phyloP scores from a whole-genome alignment of 2,888 invertebrate genomes.

The Cerceris rybyensis region DNA sequence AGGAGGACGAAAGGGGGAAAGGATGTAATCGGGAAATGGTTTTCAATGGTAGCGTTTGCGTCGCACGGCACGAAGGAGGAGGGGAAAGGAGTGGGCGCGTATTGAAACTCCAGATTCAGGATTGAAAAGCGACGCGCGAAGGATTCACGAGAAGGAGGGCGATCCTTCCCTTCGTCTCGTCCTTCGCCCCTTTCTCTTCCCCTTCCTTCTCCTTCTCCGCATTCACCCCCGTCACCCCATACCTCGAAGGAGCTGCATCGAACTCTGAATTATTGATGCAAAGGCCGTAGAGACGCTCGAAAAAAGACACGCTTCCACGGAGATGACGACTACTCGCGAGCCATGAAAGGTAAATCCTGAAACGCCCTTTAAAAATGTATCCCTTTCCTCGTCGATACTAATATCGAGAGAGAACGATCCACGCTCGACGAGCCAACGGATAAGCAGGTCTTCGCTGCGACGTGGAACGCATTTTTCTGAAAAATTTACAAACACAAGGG shows the following conservation, averaged over 20 bases:
- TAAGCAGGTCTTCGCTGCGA: not conserved
- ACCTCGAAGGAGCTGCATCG: conserved; percentile 30
- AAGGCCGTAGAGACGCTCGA: conserved; percentile 19
- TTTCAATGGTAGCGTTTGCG: conserved; percentile 35
- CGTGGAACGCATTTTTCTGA: not conserved
- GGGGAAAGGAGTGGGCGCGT: conserved; percentile 38
- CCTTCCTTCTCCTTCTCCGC: too few relatives aligned
- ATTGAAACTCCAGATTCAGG: conserved; percentile 48
- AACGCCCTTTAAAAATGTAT: not conserved
- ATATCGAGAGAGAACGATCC: not conserved
- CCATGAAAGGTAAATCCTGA: not conserved
- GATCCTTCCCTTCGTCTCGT: conserved; percentile 5
- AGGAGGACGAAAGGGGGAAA: too few relatives aligned
- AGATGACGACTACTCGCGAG: not conserved
- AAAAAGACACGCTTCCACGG: conserved; percentile 7
- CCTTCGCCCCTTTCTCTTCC: too few relatives aligned
- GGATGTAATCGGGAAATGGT: conserved; percentile 51
- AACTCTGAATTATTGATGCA: conserved; percentile 58
- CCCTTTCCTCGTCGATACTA: not conserved
- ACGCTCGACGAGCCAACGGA: not conserved
- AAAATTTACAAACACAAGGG: not conserved
- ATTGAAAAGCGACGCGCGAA: conserved; percentile 57
- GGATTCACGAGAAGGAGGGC: conserved; percentile 47
- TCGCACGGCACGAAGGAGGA: conserved; percentile 33
- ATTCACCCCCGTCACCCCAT: too few relatives aligned